Base-by-base conservation (phyloP, 2,888 invertebrate species). In the Aethes cnicana region DNA sequence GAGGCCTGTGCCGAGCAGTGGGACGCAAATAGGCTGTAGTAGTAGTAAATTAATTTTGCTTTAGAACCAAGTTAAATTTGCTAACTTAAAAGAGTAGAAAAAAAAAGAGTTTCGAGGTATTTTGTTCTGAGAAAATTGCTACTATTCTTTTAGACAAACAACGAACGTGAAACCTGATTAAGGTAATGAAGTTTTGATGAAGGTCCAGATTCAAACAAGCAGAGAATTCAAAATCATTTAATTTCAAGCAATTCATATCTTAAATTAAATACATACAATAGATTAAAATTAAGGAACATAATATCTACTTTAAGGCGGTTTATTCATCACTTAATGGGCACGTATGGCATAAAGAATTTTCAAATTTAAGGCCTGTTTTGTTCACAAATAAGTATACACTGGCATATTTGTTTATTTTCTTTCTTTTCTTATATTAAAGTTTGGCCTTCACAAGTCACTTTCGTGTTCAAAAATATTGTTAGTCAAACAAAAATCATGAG, bases 271-370 rank as follows among this genome's bases (percentile, higher is more conserved):
- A 23, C 17, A 16, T 30, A n/a, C 4, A 3, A 35, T 16, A 12
- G 4, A 12, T 9, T 33, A 26, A 26, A 23, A 32, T 39, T 32
- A 18, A 48, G 41, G 41, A 49, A 49, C n/a, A n/a, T n/a, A n/a
- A n/a, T n/a, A n/a, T n/a, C 49, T 17, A 32, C 28, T 21, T n/a
- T 18, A 17, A 50, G 49, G 43, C 49, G 49, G 43, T 16, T 43
- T 43, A 49, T 5, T 39, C 14, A 2, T n/a, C 16, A 25, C n/a
- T 9, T 12, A 23, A 37, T 21, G n/a, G n/a, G 11, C 2, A 12
- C 9, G n/a, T n/a, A n/a, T n/a, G n/a, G n/a, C n/a, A n/a, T n/a
- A n/a, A 14, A 23, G 2, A 4, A 2, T 14, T 7, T n/a, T 4
- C 16, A 33, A n/a, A 33, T 33, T 33, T 33, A 12, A 20, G 12